Percentiles rank a stretch among this genome's conserved stretches.
Conservation (phyloP, 1,140 invertebrate species). For the Nylanderia fulva region DNA sequence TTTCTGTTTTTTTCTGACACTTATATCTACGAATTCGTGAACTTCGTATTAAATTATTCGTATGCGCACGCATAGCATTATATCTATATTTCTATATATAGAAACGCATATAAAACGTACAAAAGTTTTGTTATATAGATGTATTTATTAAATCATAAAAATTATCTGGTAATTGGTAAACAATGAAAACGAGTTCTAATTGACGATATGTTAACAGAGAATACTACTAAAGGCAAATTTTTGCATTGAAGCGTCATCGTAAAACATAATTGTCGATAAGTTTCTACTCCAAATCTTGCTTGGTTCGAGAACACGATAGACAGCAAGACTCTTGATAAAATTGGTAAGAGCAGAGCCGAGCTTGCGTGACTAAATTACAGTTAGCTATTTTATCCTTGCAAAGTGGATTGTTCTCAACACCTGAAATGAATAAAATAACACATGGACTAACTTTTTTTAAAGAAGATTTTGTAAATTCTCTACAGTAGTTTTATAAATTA, state of each 20-base stretch:
- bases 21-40: background rate
- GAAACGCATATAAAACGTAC: constrained; percentile 11
- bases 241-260: background rate
- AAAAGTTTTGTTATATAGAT: background rate
- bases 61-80: background rate
- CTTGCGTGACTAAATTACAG: constrained; percentile 92
- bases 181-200: constrained; percentile 5
- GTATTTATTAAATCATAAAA: constrained; percentile 20
- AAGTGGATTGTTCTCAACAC: constrained; percentile 70
- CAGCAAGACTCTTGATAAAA: constrained; percentile 94
- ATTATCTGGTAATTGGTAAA: constrained; percentile 9
- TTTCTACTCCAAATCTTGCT: constrained; percentile 76
- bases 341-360: constrained; percentile 92
- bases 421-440: constrained; percentile 62
- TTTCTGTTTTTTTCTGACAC: constrained; percentile 30
- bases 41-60: constrained; percentile 12
- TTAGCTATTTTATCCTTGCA: constrained; percentile 91
- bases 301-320: constrained; percentile 87
- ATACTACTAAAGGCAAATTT: constrained; percentile 6
- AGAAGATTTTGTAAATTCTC: background rate
- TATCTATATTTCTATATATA: constrained; percentile 13
- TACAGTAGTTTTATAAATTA: background rate
- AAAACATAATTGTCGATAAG: background rate
- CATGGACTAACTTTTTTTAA: background rate
- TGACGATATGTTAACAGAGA: background rate